phyloP scores from a whole-genome alignment of 2,888 invertebrate genomes.

The Cryptus armator region DNA sequence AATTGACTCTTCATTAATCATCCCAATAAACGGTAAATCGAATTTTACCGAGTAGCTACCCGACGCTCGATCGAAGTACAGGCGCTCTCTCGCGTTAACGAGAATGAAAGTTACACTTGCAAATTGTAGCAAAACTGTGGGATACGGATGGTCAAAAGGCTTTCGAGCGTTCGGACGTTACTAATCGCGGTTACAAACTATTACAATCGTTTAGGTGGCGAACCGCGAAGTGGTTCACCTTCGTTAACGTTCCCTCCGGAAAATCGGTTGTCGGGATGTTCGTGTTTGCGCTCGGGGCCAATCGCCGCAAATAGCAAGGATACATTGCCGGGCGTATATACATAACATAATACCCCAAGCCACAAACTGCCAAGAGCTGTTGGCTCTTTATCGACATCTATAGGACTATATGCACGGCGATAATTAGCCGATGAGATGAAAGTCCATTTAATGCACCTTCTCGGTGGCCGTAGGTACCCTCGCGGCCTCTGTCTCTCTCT shows the following conservation, averaged over 20 bases:
- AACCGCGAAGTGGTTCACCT: constrained; percentile 7
- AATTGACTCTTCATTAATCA: constrained; percentile 16
- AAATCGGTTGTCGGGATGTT: background rate
- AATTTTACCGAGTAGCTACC: background rate
- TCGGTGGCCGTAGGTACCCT: background rate
- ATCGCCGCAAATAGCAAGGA: background rate
- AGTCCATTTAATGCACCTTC: constrained; percentile 12
- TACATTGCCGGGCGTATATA: background rate
- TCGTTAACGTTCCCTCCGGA: background rate
- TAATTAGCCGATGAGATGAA: constrained; percentile 17
- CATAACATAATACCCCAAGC: background rate
- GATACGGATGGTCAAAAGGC: no score
- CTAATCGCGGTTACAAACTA: background rate
- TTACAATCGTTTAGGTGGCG: background rate
- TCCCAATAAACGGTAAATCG: background rate
- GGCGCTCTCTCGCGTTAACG: background rate
- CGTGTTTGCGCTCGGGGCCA: background rate
- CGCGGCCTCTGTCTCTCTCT: no score
- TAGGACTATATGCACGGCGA: background rate
- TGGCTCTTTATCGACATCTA: background rate
- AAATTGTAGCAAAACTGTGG: background rate
- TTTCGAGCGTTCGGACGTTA: background rate
- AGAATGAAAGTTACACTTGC: background rate
- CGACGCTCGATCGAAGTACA: background rate
- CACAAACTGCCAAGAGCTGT: constrained; percentile 12